Percentiles rank a stretch among this genome's conserved stretches.
phyloP scores from a whole-genome alignment of 1,140 invertebrate species.

The Oryzaephilus surinamensis region DNA sequence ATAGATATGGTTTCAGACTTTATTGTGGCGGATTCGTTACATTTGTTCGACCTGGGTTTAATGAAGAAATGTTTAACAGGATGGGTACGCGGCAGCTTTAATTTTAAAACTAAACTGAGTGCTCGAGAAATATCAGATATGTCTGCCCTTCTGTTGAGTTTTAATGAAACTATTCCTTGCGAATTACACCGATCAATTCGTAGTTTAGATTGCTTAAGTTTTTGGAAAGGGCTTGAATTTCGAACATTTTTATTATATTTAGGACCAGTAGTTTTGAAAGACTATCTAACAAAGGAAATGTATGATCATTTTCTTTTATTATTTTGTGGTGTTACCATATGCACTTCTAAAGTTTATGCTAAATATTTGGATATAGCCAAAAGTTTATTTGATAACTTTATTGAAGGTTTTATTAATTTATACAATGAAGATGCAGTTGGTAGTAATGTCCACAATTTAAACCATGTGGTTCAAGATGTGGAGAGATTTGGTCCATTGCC shows the following conservation, averaged over 20 bases:
- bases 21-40: conserved; percentile 17
- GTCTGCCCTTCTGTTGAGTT: neutral
- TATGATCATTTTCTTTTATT: conserved; percentile 16
- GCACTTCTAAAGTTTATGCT: conserved; percentile 11
- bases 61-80: conserved; percentile 15
- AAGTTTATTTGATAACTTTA: conserved; percentile 9
- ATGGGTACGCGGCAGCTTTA: conserved; percentile 10
- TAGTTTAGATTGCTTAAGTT: too few species aligned
- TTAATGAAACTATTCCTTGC: conserved; percentile 11
- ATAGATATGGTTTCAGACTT: conserved; percentile 22
- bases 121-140: neutral
- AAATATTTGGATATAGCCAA: conserved; percentile 14
- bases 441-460: conserved; percentile 14
- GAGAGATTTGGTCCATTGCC: conserved; percentile 18
- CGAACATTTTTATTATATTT: too few species aligned
- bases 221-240: too few species aligned
- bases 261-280: conserved; percentile 20
- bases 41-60: conserved; percentile 23
- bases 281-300: conserved; percentile 12
- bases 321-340: conserved; percentile 21
- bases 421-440: conserved; percentile 13
- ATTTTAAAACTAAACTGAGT: conserved; percentile 2
- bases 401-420: conserved; percentile 10
- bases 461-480: conserved; percentile 22
- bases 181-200: conserved; percentile 19